Base-by-base conservation (phyloP, 2,888 invertebrate species). In the Bellardia pandia region DNA sequence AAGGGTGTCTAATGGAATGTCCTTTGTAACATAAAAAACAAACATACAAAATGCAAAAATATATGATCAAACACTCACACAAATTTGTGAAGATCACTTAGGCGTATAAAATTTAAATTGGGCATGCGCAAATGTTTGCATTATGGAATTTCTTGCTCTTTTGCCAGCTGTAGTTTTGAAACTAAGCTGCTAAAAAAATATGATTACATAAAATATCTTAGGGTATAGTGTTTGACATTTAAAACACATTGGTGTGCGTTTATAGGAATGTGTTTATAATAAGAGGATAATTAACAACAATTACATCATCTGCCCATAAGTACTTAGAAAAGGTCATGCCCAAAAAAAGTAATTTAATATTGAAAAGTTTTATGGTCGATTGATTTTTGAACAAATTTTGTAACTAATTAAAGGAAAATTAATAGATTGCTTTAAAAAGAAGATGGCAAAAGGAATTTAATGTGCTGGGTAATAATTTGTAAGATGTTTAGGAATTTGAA, bases 1-100 rank as follows among this genome's bases (percentile, higher is more conserved):
- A 86, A 86, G 89, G 88, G 89, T 90, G 89, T 84, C 84, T 88
- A 89, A 56, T 88, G 86, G 78, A 92, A 91, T 89, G 89, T 88
- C 84, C 84, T 87, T 81, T 88, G 84, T 48, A 69, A 58, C 60
- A 13, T n/a, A 33, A 51, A 53, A 2, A 48, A 62, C 9, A 85
- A 51, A 75, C 74, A 75, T 8, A 72, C 40, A 69, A 64, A 56
- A 53, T 58, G 60, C 78, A 81, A 33, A 53, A 72, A 75, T 62
- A 37, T 14, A 16, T 56, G 62, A 53, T 37, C 45, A 71, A 64
- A 33, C 30, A 33, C 30, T 45, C 8, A 62, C n/a, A 60, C 30
- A 75, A 78, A 53, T 82, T 85, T 82, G 68, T 85, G 40, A 85
- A 82, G 62, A 78, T 85, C 87, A 85, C 74, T 85, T 84, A 76